Percentiles rank a stretch among this genome's conserved stretches.
phyloP scores from a whole-genome alignment of 2,113 vertebrate species.

The Lepisosteus oculatus region DNA sequence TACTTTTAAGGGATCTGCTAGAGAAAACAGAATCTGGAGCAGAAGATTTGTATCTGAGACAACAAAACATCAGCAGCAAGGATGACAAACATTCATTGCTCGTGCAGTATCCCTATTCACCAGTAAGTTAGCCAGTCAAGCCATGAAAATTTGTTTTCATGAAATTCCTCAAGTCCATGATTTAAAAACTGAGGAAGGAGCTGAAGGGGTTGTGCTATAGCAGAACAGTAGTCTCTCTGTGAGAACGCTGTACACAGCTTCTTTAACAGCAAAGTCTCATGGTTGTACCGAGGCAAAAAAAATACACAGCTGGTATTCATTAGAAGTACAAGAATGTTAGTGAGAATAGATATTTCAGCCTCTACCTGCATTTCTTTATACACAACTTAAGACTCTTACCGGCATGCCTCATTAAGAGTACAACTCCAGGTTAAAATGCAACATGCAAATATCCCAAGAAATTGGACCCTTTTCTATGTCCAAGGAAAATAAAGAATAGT shows the following conservation, averaged over 20 bases:
- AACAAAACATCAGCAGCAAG: background rate
- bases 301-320: slow-evolving; percentile 59
- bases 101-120: background rate
- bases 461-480: no score
- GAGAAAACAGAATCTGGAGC: background rate
- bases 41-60: background rate
- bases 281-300: slow-evolving; percentile 1
- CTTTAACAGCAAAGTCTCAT: slow-evolving; percentile 27
- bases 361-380: no score
- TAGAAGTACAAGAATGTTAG: slow-evolving; percentile 52
- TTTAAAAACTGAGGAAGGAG: slow-evolving; percentile 31
- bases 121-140: no score
- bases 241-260: slow-evolving; percentile 28
- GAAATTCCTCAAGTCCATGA: slow-evolving; percentile 60
- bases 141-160: slow-evolving; percentile 49
- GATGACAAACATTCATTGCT: slow-evolving; percentile 17
- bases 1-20: background rate
- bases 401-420: no score
- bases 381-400: no score
- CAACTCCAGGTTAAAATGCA: no score
- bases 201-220: slow-evolving; percentile 18
- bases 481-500: no score
- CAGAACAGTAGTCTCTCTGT: slow-evolving; percentile 58
- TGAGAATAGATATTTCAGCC: slow-evolving; percentile 20
- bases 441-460: no score